Evolutionary conservation across 2,797 vertebrate genomes (phyloP), one percentile per base, ranked within the genome.

Genomic region (Allobates femoralis): DNA sequence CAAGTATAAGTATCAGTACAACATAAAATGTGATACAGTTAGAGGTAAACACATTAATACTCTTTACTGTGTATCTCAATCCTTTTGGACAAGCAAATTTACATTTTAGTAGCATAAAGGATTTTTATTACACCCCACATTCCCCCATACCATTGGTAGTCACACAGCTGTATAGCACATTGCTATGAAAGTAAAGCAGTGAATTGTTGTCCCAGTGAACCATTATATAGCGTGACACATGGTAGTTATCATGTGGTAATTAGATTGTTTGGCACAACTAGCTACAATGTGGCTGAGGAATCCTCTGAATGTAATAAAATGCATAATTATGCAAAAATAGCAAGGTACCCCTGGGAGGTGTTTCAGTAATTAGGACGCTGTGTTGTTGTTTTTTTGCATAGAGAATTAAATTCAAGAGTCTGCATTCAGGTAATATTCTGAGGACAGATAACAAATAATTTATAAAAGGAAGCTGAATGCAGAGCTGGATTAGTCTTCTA

Each of bases 181-280:
- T 87, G 21, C 34, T 89, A 67, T 23, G n/a, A 60, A 62, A 89
- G 87, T 74, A 84, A 87, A 60, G 60, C 41, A 26, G 66, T 83
- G 66, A 85, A 80, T 87, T 58, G 62, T 86, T 84, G 53, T 66
- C 86, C 12, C 83, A 89, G 86, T 75, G 69, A 87, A 83, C 79
- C 90, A 37, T 89, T 90, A 85, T 78, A 69, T 74, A 46, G 53
- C 32, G 5, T 58, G 64, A 86, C 53, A 64, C 85, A 76, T 66
- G 69, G 46, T 87, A 81, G 64, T 89, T 89, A 89, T 87, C n/a
- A 41, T 87, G 11, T 80, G 53, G 34, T 88, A 91, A 89, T 87
- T 58, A 84, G 60, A 80, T 82, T 58, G 50, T 53, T 26, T 74
- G 78, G 41, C 88, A 71, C 67, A 89, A 32, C 5, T 34, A n/a